Evolutionary conservation across 37 sponge, comb jelly and placozoan genomes (phyloP).

Genomic region (Dysidea cf. avara): DNA sequence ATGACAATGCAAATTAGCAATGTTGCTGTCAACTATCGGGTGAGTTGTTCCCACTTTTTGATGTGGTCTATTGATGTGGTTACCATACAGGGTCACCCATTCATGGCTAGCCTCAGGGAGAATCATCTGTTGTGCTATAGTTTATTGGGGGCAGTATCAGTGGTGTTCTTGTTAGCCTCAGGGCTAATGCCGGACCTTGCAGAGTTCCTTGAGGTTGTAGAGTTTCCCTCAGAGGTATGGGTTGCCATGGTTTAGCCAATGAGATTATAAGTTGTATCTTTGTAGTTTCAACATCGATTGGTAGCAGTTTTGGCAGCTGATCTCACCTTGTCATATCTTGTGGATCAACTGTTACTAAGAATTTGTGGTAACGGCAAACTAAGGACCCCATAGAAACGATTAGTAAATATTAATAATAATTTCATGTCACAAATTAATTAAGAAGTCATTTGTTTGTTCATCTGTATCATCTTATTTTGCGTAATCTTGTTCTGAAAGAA

Average conservation of each 20-base stretch:
- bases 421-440: too few relatives aligned
- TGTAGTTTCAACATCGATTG: neutral
- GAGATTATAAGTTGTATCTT: neutral
- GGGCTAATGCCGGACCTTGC: slow-evolving; percentile 81
- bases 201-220: slow-evolving; percentile 49
- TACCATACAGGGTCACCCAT: slow-evolving; percentile 83
- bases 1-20: slow-evolving; percentile 95
- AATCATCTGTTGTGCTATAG: slow-evolving; percentile 83
- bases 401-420: too few relatives aligned
- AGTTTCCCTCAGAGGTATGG: slow-evolving; percentile 76
- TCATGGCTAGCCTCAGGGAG: slow-evolving; percentile 85
- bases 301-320: neutral
- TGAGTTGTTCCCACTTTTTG: slow-evolving; percentile 2
- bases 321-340: too few relatives aligned
- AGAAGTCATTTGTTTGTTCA: too few relatives aligned
- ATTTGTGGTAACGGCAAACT: neutral
- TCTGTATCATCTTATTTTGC: too few relatives aligned
- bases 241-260: too few relatives aligned
- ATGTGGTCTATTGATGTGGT: neutral
- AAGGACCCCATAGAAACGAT: too few relatives aligned
- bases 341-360: neutral
- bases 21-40: slow-evolving; percentile 94
- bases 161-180: slow-evolving; percentile 64
- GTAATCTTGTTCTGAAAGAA: too few relatives aligned
- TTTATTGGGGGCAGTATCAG: slow-evolving; percentile 42